Evolutionary conservation across 2,797 vertebrate genomes (phyloP).

Genomic region (Argentina silus): DNA sequence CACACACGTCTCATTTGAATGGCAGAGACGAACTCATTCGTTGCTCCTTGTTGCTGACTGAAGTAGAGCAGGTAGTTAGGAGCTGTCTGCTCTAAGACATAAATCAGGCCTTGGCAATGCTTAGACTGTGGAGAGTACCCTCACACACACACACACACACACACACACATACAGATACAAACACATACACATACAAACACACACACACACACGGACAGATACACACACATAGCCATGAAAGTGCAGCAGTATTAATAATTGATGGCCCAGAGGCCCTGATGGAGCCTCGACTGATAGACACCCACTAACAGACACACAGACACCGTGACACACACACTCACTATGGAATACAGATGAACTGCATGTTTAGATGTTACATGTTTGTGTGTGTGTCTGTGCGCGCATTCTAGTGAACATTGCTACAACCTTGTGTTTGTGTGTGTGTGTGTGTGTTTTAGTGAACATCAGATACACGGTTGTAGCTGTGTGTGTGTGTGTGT

Average conservation of each 20-base stretch:
- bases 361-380: neutral
- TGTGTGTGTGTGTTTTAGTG: constrained; percentile 9
- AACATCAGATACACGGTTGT: neutral
- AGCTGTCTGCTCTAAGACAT: neutral
- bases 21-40: too few species aligned
- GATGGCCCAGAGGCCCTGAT: neutral
- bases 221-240: neutral
- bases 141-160: neutral
- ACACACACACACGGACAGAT: neutral
- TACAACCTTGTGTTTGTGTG: neutral
- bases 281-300: constrained; percentile 2
- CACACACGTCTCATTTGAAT: neutral
- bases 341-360: neutral
- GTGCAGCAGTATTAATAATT: neutral
- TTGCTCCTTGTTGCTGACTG: neutral
- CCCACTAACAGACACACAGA: constrained; percentile 24
- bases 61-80: neutral
- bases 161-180: neutral
- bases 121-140: neutral
- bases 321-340: neutral
- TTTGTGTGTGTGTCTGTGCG: constrained; percentile 11
- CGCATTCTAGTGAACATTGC: too few species aligned
- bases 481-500: constrained; percentile 1
- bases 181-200: neutral
- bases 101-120: neutral